Conservation (phyloP, 2,888 invertebrate species). For the Baccha elongata region DNA sequence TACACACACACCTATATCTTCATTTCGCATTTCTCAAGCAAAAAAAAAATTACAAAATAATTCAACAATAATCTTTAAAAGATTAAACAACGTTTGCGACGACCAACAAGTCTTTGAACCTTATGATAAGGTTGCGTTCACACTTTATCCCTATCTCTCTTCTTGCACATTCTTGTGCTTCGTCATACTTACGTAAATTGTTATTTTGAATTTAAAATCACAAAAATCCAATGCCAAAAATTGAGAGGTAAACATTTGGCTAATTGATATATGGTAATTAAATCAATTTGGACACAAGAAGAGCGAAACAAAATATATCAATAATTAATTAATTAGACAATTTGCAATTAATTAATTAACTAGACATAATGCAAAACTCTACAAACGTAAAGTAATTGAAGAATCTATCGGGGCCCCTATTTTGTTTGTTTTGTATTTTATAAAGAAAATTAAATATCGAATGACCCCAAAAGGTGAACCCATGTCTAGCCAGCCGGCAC, state of each 20-base stretch:
- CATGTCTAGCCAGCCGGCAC: constrained; percentile 70
- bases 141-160: constrained; percentile 33
- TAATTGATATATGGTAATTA: constrained; percentile 60
- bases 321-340: constrained; percentile 41
- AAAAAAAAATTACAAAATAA: constrained; percentile 20
- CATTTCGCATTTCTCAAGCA: constrained; percentile 45
- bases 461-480: constrained; percentile 73
- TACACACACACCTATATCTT: background rate
- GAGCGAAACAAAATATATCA: constrained; percentile 12
- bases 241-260: constrained; percentile 10
- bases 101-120: constrained; percentile 66
- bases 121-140: constrained; percentile 52
- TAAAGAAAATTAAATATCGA: constrained; percentile 57
- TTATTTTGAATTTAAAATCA: constrained; percentile 33
- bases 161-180: constrained; percentile 18
- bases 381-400: constrained; percentile 7
- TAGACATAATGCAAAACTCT: constrained; percentile 25
- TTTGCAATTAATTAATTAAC: too few species aligned
- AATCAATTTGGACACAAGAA: constrained; percentile 30
- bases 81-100: constrained; percentile 45
- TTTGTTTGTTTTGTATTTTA: constrained; percentile 1
- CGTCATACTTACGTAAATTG: constrained; percentile 52
- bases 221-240: background rate
- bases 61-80: constrained; percentile 39
- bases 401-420: constrained; percentile 1